Conservation (phyloP, 2,113 vertebrate genomes). For the Holacanthus passer region DNA sequence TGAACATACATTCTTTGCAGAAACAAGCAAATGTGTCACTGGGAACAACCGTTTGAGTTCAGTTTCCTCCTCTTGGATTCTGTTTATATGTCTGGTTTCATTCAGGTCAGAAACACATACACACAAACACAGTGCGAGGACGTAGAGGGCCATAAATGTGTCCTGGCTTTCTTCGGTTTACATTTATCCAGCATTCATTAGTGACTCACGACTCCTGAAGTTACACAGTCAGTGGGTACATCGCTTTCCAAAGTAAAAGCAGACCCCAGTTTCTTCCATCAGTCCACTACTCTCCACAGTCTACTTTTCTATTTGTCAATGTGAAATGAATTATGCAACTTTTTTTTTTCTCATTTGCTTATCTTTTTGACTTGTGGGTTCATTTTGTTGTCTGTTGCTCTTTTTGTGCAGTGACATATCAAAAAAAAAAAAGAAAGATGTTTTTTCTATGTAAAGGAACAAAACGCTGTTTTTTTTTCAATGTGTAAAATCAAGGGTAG, state of each 20-base stretch:
- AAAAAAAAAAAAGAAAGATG: constrained; percentile 67
- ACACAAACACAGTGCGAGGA: constrained; percentile 13
- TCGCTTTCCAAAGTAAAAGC: constrained; percentile 42
- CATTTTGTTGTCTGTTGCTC: constrained; percentile 80
- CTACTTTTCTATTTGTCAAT: constrained; percentile 76
- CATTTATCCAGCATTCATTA: constrained; percentile 51
- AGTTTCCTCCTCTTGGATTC: constrained; percentile 19
- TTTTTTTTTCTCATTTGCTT: constrained; percentile 69
- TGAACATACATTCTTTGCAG: background rate
- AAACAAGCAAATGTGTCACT: constrained; percentile 3
- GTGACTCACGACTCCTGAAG: constrained; percentile 27
- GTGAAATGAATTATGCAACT: constrained; percentile 81
- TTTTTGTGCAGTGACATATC: constrained; percentile 82
- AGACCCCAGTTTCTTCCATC: constrained; percentile 51
- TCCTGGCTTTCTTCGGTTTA: constrained; percentile 58
- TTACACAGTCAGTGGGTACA: constrained; percentile 5
- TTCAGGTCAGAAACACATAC: constrained; percentile 50
- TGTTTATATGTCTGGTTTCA: constrained; percentile 67
- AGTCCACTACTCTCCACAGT: constrained; percentile 73
- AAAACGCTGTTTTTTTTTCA: constrained; percentile 57
- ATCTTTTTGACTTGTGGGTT: constrained; percentile 75
- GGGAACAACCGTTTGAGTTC: constrained; percentile 18
- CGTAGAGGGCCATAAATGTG: constrained; percentile 44
- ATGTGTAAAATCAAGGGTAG: constrained; percentile 74
- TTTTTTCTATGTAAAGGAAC: constrained; percentile 78